Conservation (phyloP, 2,797 vertebrate genomes). For the Neoniphon sammara region DNA sequence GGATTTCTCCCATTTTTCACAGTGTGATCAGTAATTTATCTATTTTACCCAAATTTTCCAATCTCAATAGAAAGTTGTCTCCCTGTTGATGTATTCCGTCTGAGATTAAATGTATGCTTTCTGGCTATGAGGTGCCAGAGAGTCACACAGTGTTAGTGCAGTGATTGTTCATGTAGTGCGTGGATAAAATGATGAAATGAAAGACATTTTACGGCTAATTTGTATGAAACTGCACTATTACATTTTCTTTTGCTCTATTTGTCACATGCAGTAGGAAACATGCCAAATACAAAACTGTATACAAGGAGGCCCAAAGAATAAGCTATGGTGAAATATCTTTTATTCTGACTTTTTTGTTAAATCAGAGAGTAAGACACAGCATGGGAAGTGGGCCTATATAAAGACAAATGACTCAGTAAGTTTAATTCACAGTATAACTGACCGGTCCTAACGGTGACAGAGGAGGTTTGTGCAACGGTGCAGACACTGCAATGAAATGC, state of each 20-base stretch:
- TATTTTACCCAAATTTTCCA: not conserved
- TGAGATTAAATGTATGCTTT: conserved; percentile 1
- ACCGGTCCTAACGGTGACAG: conserved; percentile 42
- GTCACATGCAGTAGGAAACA: conserved; percentile 5
- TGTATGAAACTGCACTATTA: conserved; percentile 20
- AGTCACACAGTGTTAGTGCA: not conserved
- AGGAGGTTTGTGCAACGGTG: conserved; percentile 35
- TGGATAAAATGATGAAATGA: not conserved
- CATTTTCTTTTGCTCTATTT: conserved; percentile 1
- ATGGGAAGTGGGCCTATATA: conserved; percentile 24
- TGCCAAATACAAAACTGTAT: not conserved
- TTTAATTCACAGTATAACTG: conserved; percentile 51
- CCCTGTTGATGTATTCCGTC: not conserved
- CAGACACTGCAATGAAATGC: not conserved
- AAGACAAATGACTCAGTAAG: conserved; percentile 48
- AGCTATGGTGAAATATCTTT: conserved; percentile 13
- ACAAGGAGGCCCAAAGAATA: not conserved
- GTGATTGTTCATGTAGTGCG: conserved; percentile 16
- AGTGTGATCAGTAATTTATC: conserved; percentile 10
- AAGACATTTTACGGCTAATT: conserved; percentile 13
- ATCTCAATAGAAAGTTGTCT: not conserved
- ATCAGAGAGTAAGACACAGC: conserved; percentile 18
- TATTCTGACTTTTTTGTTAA: conserved; percentile 14
- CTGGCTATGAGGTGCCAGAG: not conserved
- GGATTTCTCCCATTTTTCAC: too few species aligned